Evolutionary conservation across 1,140 invertebrate species (phyloP).

Genomic region (Leptoteleia sp.): DNA sequence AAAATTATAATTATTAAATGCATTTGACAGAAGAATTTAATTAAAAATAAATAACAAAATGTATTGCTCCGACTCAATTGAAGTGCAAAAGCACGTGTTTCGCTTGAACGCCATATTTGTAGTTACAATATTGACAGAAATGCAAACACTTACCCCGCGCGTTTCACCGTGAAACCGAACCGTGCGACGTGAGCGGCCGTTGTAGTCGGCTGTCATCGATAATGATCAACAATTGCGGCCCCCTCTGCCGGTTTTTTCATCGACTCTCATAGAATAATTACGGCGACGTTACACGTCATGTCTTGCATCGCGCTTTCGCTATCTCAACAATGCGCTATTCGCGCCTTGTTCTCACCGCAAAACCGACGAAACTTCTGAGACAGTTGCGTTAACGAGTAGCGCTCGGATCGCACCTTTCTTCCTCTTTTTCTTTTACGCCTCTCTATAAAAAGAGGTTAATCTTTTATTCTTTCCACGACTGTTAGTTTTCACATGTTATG

Average conservation of each 20-base stretch:
- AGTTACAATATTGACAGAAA: conserved; percentile 36
- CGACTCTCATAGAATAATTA: conserved; percentile 16
- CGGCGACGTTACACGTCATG: conserved; percentile 32
- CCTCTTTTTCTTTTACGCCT: too few species aligned
- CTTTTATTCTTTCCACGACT: too few species aligned
- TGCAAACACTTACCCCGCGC: conserved; percentile 19
- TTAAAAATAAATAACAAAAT: too few species aligned
- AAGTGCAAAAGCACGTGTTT: conserved; percentile 25
- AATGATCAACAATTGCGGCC: conserved; percentile 9
- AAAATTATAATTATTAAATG: too few species aligned
- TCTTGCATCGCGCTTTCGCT: neutral
- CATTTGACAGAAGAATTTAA: too few species aligned
- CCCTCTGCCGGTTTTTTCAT: conserved; percentile 12
- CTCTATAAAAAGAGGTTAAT: too few species aligned
- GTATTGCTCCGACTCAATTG: neutral
- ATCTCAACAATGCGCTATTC: neutral
- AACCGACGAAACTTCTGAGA: neutral
- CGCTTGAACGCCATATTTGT: conserved; percentile 30
- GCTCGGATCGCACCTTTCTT: too few species aligned
- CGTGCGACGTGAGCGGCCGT: conserved; percentile 2
- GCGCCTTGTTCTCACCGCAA: neutral
- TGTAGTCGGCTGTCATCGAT: conserved; percentile 33
- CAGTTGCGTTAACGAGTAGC: too few species aligned
- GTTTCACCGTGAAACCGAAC: conserved; percentile 12
- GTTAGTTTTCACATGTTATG: too few species aligned